A percentile compares a stretch with the other conserved stretches of the same genome.
Evolutionary conservation across 2,888 invertebrate genomes (phyloP).

Genomic region (Acleris emargana): DNA sequence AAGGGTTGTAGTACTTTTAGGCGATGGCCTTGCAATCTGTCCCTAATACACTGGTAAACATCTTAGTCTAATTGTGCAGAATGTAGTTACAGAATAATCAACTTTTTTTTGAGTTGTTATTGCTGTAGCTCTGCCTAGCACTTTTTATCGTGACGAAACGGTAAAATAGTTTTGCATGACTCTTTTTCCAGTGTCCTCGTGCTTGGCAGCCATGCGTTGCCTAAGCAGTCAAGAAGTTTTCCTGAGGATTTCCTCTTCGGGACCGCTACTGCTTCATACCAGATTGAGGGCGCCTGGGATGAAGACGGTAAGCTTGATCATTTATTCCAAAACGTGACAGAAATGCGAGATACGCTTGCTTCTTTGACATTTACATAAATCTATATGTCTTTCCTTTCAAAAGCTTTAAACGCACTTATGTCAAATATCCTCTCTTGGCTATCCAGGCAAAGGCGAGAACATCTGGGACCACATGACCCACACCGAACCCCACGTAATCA

Average conservation of each 20-base stretch:
- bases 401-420: no score
- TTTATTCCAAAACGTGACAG: not conserved
- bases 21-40: no score
- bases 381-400: no score
- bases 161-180: not conserved
- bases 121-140: no score
- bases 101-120: no score
- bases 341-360: no score
- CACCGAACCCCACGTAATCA: conserved; percentile 50
- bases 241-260: conserved; percentile 65
- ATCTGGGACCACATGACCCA: conserved; percentile 64
- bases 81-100: no score
- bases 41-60: no score
- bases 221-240: conserved; percentile 49
- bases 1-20: no score
- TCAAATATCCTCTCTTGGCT: not conserved
- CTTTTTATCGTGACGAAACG: no score
- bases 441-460: conserved; percentile 21
- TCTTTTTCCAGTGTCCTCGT: conserved; percentile 24
- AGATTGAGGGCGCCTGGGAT: conserved; percentile 66
- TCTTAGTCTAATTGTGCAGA: no score
- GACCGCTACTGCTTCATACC: conserved; percentile 62
- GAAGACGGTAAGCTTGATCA: conserved; percentile 47
- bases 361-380: no score
- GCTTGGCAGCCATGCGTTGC: conserved; percentile 37